phyloP scores from a whole-genome alignment of 2,113 vertebrate genomes.

The Platichthys stellatus region DNA sequence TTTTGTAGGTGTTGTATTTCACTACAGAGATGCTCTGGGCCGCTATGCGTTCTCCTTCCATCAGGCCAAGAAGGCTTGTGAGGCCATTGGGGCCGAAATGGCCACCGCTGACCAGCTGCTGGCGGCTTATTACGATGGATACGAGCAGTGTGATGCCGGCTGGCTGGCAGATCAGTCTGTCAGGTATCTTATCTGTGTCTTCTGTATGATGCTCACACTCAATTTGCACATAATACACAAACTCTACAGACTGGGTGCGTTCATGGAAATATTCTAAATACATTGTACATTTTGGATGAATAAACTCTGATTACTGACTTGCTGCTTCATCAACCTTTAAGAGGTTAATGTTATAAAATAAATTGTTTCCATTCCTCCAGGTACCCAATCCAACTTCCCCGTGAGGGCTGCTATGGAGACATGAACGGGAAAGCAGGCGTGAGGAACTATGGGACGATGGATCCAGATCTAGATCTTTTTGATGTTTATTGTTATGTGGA shows the following conservation, averaged over 20 bases:
- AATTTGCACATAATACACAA: background rate
- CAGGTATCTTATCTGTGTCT: conserved; percentile 80
- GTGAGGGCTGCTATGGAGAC: conserved; percentile 92
- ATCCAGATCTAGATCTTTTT: conserved; percentile 83
- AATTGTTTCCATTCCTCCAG: conserved; percentile 67
- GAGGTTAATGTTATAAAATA: background rate
- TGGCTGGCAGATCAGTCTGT: conserved; percentile 97
- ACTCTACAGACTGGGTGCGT: background rate
- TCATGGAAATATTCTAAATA: background rate
- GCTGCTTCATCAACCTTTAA: background rate
- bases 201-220: background rate
- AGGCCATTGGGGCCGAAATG: conserved; percentile 86
- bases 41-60: conserved; percentile 90
- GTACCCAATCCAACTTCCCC: conserved; percentile 92
- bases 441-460: conserved; percentile 91
- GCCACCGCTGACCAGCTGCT: conserved; percentile 91
- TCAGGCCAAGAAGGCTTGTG: conserved; percentile 86
- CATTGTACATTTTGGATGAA: background rate
- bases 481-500: conserved; percentile 96
- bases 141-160: conserved; percentile 94
- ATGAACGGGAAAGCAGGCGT: conserved; percentile 93
- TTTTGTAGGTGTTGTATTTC: conserved; percentile 91
- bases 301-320: conserved; percentile 5
- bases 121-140: conserved; percentile 90
- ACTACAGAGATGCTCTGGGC: conserved; percentile 89